Base-by-base conservation (phyloP, 2,888 invertebrate species). In the Yponomeuta evonymella region DNA sequence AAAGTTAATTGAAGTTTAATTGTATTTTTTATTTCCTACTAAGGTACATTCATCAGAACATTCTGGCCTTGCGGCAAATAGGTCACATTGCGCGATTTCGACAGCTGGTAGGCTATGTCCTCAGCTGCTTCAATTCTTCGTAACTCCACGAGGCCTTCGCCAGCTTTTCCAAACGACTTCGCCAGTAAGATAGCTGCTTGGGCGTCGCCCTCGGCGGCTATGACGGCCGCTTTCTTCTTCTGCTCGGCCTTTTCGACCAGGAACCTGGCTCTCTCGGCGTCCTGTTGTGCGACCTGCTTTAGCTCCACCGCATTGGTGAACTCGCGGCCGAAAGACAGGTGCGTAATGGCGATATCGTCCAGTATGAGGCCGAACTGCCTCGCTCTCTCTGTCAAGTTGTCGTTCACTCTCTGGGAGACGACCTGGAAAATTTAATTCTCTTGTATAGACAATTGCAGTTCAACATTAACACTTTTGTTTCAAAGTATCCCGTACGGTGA, bases 201-300 rank as follows among this genome's bases (percentile, higher is more conserved):
- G 0, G 99, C 97, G 85, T 99, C 99, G 87, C 99, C 99, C 87
- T 99, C 99, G 0, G 99, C 99, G 4, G 97, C 96, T 74, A 99
- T 98, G 79, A 98, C 94, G 69, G 98, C 96, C 1, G 94, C 94
- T 84, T 97, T 96, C 91, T 99, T 99, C 82, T 97, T 97, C 89
- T 99, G 99, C 89, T 99, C 99, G 23, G 99, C 99, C 92, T 98
- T 99, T 88, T 99, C 99, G 76, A 99, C 99, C 69, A 99, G 94
- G 92, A 98, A 99, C 81, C 99, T 95, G 5, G 99, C 99, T 83
- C 98, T 97, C 86, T 99, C 99, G 0, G 99, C 99, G 69, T 99
- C 99, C 87, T 99, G 99, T 86, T 99, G 99, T 0, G 99, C 99
- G 0, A 99, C 99, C 91, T 99, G 99, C 89, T 99, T 99, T 94